Evolutionary conservation across 2,888 invertebrate genomes (phyloP), one percentile per base, ranked within the genome.

Genomic region (Elegia similella): DNA sequence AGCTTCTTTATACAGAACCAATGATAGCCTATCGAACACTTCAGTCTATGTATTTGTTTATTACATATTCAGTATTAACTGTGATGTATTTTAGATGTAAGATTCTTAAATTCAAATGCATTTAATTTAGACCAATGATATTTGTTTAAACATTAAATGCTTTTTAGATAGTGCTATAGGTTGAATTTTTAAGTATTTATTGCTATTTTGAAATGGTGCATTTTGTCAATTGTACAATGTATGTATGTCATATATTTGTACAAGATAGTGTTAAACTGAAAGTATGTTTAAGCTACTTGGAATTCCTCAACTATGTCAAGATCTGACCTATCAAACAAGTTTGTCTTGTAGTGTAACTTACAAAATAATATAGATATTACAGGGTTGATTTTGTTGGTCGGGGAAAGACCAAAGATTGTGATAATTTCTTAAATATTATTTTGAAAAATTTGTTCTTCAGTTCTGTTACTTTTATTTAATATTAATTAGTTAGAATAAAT

Each of bases 31-130:
- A 68, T 64, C 60, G 58, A 59, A 66, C 60, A 68, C 66, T 72
- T 72, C 72, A 66, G 68, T 72, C 55, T 76, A 72, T 76, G 62
- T 81, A 77, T 83, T 78, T 82, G 78, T 80, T 77, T 77, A 76
- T 78, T 75, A 79, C 77, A 77, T 82, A 79, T 85, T 88, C 87
- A 87, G 86, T 88, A 88, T 87, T 87, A 86, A 83, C 90, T 90
- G 90, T 90, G 89, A 90, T 90, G 83, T 84, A 76, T 82, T 78
- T 80, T 86, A 86, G 83, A 66, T 74, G 63, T 85, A 80, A 79
- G 80, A 73, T 73, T 77, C 74, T 78, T 76, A 78, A 81, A 81
- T 82, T 82, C 72, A 75, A 78, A 76, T 88, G 90, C 90, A 90
- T 90, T 90, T 90, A 89, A 77, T 80, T 84, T 79, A 80, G 73